phyloP scores from a whole-genome alignment of 1,140 invertebrate genomes.

The Oryctes rhinoceros region DNA sequence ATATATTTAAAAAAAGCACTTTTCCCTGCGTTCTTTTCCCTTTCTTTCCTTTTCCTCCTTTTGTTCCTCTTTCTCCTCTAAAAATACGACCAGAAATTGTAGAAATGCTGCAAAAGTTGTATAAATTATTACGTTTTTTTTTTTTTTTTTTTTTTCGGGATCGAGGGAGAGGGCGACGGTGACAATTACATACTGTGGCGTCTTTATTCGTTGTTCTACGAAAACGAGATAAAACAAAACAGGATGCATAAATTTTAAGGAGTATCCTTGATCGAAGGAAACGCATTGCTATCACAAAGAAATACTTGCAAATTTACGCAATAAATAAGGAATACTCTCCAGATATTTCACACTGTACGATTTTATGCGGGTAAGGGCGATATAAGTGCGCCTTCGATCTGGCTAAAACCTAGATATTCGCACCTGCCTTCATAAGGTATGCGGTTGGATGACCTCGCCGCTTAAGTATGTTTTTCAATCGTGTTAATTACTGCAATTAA shows the following conservation, averaged over 20 bases:
- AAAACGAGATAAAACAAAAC: conserved; percentile 29
- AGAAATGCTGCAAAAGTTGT: conserved; percentile 14
- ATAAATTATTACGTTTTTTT: conserved; percentile 19
- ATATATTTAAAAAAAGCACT: conserved; percentile 18
- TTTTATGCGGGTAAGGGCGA: background rate
- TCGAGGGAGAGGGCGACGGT: background rate
- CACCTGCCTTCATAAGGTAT: conserved; percentile 26
- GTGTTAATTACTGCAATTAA: conserved; percentile 12
- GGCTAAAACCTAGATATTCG: conserved; percentile 29
- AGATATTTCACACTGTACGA: conserved; percentile 1
- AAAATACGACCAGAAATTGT: conserved; percentile 30
- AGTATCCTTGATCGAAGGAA: conserved; percentile 31
- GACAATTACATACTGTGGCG: conserved; percentile 20
- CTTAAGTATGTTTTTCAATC: background rate
- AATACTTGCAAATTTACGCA: conserved; percentile 30
- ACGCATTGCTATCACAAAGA: conserved; percentile 23
- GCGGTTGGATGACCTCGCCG: conserved; percentile 24
- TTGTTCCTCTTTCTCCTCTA: background rate
- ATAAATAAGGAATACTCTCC: conserved; percentile 4
- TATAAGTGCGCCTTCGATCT: conserved; percentile 9
- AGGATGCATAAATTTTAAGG: conserved; percentile 28
- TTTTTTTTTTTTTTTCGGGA: background rate
- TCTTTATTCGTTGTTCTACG: conserved; percentile 24
- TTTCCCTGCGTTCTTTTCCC: background rate
- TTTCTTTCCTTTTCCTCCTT: background rate